Evolutionary conservation across 2,113 vertebrate species (phyloP).

Genomic region (Struthio camelus): DNA sequence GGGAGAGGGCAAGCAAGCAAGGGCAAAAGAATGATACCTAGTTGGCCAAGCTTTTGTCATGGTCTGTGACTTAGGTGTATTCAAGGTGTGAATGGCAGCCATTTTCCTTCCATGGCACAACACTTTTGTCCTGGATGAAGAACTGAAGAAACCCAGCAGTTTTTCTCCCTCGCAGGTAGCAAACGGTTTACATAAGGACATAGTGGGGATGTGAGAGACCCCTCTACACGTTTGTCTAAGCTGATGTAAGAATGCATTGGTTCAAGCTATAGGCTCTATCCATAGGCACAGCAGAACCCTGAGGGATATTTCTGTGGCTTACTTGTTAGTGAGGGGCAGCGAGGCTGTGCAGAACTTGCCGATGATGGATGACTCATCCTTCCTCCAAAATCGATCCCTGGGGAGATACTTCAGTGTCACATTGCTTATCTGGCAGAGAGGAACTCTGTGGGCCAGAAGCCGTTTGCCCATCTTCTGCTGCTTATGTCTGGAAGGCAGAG

Average conservation of each 20-base stretch:
- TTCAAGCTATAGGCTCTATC: neutral
- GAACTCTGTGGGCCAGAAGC: slow-evolving; percentile 62
- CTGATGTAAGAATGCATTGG: neutral
- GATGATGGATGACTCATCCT: neutral
- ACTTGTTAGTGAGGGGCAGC: slow-evolving; percentile 72
- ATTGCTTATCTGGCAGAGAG: slow-evolving; percentile 60
- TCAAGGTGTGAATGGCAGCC: neutral
- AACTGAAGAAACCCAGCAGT: neutral
- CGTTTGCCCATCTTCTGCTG: slow-evolving; percentile 51
- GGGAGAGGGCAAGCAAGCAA: neutral
- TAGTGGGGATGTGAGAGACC: neutral
- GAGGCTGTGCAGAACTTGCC: slow-evolving; percentile 71
- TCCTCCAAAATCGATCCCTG: slow-evolving; percentile 51
- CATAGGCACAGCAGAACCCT: neutral
- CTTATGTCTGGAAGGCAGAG: slow-evolving; percentile 62
- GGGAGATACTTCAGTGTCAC: slow-evolving; percentile 64
- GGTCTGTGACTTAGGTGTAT: neutral
- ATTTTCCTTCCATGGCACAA: neutral
- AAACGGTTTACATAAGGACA: neutral
- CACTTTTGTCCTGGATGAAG: neutral
- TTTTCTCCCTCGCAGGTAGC: neutral
- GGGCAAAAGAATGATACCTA: neutral
- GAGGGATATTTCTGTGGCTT: neutral
- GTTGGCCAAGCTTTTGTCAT: neutral
- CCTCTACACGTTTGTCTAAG: neutral